Evolutionary conservation across 2,888 invertebrate species (phyloP), one percentile per base, ranked within the genome.

Genomic region (Phortica magna): DNA sequence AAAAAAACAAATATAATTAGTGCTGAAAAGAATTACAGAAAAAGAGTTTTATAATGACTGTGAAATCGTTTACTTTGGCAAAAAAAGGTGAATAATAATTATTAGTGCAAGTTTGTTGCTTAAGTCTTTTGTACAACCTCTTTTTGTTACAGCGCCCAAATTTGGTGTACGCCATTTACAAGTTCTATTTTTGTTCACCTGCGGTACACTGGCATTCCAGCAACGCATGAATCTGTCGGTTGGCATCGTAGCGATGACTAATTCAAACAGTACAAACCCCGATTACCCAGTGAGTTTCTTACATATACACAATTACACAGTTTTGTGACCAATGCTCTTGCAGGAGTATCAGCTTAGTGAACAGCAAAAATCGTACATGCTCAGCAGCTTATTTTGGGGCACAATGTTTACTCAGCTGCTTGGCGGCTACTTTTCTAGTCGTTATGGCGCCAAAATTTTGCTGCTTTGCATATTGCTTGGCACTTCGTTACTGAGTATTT

Each of bases 211-310:
- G 19, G 93, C 94, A 64, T 94, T 94, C 83, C 93, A 93, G 1
- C 93, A 94, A 80, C 91, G 95, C 65, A 94, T 95, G 71, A 94
- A 94, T 82, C 92, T 95, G 87, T 95, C 94, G 0, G 94, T 95
- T 3, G 95, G 94, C 0, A 93, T 96, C 65, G 94, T 95, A 0
- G 95, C 95, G 14, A 95, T 96, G 95, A 94, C 94, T 0, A 93
- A 94, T 79, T 82, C 82, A 17, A 84, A 89, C 0, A 89, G 92
- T 6, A 91, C 90, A 14, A 91, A 92, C 83, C 91, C 91, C 2
- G 90, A 92, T 81, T 92, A 92, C 78, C 86, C 91, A 78, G 93
- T 93, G 90, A 89, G 76, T 9, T 59, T 43, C 10, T 12, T n/a
- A 19, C 53, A 42, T 22, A 48, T 4, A 31, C 31, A 31, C 31